These are phyloP conservation scores for Drosophila falleni DNA, from an alignment of 2,888 invertebrate genomes.

Conservation along the genomic window DNA sequence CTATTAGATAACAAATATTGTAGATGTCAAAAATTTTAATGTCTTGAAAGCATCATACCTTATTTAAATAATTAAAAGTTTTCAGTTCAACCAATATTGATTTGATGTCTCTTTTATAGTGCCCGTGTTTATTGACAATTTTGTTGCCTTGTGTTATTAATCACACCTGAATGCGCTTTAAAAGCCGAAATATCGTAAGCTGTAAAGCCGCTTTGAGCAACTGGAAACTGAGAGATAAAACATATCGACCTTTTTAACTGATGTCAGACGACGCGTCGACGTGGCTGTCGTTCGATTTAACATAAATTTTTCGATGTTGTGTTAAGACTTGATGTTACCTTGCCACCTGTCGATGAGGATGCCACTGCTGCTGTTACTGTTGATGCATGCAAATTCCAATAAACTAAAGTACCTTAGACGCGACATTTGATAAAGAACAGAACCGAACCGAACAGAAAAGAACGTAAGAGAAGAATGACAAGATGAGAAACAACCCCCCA, in stretches of 20 bases:
- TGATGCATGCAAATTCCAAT: constrained; percentile 76
- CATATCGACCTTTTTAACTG: constrained; percentile 60
- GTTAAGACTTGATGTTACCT: constrained; percentile 34
- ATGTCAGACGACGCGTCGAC: constrained; percentile 38
- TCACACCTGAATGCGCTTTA: constrained; percentile 52
- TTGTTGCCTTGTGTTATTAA: constrained; percentile 45
- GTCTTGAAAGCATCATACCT: too few relatives aligned
- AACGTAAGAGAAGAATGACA: constrained; percentile 23
- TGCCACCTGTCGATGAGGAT: constrained; percentile 54
- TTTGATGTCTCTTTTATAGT: neutral
- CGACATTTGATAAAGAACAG: constrained; percentile 73
- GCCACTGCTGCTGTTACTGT: constrained; percentile 9
- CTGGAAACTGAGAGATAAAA: constrained; percentile 63
- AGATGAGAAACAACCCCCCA: constrained; percentile 57
- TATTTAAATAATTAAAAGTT: neutral
- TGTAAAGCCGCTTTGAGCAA: constrained; percentile 68
- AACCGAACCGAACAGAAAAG: constrained; percentile 24
- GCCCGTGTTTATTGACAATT: neutral
- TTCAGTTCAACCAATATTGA: neutral
- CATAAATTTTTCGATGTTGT: constrained; percentile 67
- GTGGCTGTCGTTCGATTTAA: constrained; percentile 66
- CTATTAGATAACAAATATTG: too few relatives aligned
- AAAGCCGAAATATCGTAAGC: constrained; percentile 24
- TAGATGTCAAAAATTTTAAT: neutral
- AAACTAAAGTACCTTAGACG: constrained; percentile 77